Conservation (phyloP, 2,113 vertebrate genomes). For the Prolemur simus region DNA sequence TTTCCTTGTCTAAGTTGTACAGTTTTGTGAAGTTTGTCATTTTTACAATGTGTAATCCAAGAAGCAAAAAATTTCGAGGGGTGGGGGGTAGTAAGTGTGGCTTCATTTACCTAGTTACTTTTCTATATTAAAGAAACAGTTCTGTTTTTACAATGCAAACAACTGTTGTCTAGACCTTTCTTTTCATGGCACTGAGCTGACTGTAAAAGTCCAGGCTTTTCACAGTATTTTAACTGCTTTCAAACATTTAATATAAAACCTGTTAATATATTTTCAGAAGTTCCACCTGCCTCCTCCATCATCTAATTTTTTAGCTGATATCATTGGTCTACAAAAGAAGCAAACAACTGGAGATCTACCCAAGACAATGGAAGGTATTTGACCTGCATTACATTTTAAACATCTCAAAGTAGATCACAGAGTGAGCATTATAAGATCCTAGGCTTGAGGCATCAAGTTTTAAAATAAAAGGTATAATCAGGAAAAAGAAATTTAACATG, state of each 20-base stretch:
- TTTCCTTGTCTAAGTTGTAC: not conserved
- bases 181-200: not conserved
- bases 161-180: not conserved
- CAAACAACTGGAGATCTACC: conserved; percentile 8
- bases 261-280: conserved; percentile 83
- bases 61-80: conserved; percentile 19
- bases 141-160: not conserved
- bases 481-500: not conserved
- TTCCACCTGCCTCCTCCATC: conserved; percentile 84
- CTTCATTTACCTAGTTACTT: not conserved
- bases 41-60: not conserved
- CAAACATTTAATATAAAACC: not conserved
- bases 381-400: not conserved
- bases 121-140: not conserved
- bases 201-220: not conserved
- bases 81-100: not conserved
- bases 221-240: conserved; percentile 13
- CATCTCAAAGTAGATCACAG: conserved; percentile 27
- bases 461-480: conserved; percentile 5
- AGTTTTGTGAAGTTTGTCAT: not conserved
- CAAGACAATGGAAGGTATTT: conserved; percentile 73
- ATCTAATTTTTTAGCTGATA: conserved; percentile 79
- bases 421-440: not conserved
- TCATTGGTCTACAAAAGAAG: conserved; percentile 77
- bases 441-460: not conserved